phyloP scores from a whole-genome alignment of 2,113 vertebrate genomes.

The Sceloporus undulatus region DNA sequence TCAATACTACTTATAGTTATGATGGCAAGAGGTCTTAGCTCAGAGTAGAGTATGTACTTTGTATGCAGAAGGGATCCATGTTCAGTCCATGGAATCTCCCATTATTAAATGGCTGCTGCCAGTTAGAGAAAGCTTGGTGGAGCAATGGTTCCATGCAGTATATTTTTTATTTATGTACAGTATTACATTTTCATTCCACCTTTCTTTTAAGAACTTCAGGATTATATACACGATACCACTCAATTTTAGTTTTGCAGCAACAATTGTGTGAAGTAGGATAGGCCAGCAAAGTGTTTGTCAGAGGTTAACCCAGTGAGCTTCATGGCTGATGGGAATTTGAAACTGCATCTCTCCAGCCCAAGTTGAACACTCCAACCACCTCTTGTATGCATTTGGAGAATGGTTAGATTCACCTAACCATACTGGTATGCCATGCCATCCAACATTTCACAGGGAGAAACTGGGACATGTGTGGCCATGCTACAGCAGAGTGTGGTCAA shows the following conservation, averaged over 20 bases:
- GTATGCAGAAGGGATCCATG: neutral
- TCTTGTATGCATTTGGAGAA: neutral
- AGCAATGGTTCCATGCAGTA: neutral
- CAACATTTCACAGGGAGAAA: too few relatives aligned
- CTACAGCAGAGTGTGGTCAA: too few relatives aligned
- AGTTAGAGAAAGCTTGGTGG: neutral
- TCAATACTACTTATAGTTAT: constrained; percentile 4
- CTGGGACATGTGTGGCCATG: too few relatives aligned
- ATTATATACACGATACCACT: neutral
- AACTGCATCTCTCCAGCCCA: neutral
- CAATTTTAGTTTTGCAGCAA: neutral
- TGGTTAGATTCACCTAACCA: too few relatives aligned
- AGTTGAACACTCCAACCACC: neutral
- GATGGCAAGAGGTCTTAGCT: neutral
- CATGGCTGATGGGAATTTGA: neutral
- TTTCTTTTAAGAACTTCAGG: neutral
- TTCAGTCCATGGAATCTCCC: neutral
- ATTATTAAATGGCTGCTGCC: neutral
- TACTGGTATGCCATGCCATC: too few relatives aligned
- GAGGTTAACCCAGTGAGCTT: neutral
- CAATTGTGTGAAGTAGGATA: neutral
- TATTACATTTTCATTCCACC: neutral
- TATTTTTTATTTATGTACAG: neutral
- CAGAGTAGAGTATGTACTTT: neutral
- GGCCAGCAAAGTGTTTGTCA: too few relatives aligned